These are phyloP conservation scores for Gyps fulvus DNA, from an alignment of 2,113 vertebrate genomes.

Conservation along the genomic window DNA sequence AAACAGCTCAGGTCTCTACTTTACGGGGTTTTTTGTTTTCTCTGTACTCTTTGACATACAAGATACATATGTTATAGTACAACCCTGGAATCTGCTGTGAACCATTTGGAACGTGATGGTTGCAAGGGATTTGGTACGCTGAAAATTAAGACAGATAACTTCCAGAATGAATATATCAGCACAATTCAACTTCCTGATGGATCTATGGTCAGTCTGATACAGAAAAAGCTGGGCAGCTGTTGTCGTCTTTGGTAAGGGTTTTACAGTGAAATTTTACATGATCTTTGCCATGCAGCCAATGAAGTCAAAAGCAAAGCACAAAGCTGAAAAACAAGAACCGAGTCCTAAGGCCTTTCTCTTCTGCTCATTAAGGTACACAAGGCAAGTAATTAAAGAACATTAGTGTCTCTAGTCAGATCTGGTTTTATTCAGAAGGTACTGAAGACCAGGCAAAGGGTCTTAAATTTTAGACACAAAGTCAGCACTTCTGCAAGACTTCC, in stretches of 20 bases:
- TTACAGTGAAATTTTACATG: accelerated
- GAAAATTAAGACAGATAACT: neutral
- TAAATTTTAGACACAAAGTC: neutral
- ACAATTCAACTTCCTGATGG: accelerated
- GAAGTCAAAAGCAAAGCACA: neutral
- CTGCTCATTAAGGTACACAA: neutral
- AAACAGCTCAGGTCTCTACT: neutral
- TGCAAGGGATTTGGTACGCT: accelerated
- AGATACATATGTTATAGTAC: accelerated
- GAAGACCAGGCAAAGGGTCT: neutral
- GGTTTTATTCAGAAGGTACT: neutral
- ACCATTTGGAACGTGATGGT: neutral
- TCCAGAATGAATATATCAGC: accelerated
- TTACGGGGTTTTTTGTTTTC: neutral
- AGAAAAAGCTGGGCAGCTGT: neutral
- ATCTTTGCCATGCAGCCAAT: neutral
- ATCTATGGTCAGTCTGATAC: accelerated
- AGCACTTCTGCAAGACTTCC: neutral
- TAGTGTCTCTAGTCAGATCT: neutral
- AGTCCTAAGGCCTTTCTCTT: neutral
- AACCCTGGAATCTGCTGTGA: neutral
- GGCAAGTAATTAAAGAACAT: neutral
- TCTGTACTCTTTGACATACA: accelerated
- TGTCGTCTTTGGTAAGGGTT: neutral
- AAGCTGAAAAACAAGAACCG: neutral